A percentile compares a stretch with the other conserved stretches of the same genome.
phyloP scores from a whole-genome alignment of 2,888 invertebrate species.

The Thera britannica region DNA sequence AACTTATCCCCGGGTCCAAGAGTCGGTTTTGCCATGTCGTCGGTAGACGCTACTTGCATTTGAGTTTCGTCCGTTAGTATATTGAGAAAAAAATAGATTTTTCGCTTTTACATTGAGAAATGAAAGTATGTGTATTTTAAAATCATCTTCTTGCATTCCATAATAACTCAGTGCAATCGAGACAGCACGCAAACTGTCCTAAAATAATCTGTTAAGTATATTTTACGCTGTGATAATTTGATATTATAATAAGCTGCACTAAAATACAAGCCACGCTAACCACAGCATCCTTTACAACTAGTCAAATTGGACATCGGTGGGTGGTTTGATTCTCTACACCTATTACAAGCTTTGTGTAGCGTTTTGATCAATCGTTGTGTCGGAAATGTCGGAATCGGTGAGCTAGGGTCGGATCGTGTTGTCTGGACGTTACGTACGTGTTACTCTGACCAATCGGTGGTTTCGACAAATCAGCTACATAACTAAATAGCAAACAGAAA shows the following conservation, averaged over 20 bases:
- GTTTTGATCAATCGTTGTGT: constrained; percentile 25
- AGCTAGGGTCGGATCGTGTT: constrained; percentile 37
- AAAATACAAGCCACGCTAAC: constrained; percentile 27
- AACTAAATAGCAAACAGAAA: constrained; percentile 14
- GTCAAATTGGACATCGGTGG: constrained; percentile 51
- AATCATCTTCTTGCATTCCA: constrained; percentile 31
- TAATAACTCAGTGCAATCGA: constrained; percentile 22
- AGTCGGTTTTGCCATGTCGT: constrained; percentile 34
- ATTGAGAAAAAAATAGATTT: constrained; percentile 7
- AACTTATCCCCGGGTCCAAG: constrained; percentile 6
- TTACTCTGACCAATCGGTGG: constrained; percentile 18
- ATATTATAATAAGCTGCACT: constrained; percentile 28
- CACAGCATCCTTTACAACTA: constrained; percentile 47
- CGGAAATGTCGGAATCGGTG: constrained; percentile 42
- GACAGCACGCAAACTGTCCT: constrained; percentile 14
- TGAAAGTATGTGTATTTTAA: constrained; percentile 13
- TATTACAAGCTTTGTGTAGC: background rate
- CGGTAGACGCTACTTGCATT: constrained; percentile 30
- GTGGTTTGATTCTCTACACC: constrained; percentile 5
- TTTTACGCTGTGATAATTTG: constrained; percentile 34
- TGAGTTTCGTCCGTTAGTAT: constrained; percentile 27
- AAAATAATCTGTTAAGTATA: constrained; percentile 28
- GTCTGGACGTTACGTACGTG: constrained; percentile 24
- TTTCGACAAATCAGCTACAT: constrained; percentile 4
- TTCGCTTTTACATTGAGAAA: constrained; percentile 12